Conservation (phyloP, 1,140 invertebrate species). For the Oreohelix idahoensis region DNA sequence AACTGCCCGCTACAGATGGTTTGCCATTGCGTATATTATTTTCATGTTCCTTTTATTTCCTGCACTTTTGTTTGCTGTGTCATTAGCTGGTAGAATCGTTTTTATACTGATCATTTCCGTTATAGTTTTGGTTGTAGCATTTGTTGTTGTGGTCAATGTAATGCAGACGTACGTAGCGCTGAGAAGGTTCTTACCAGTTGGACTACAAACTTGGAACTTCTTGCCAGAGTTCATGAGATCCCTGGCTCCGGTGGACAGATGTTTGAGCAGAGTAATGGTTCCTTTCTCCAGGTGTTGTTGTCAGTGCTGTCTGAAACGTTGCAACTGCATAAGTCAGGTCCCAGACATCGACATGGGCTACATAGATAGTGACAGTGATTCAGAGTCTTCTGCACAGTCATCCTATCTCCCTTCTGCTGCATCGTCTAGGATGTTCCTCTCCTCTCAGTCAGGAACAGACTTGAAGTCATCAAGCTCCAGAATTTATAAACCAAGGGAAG, state of each 20-base stretch:
- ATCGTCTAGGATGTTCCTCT: slow-evolving; percentile 1
- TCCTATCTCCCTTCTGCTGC: slow-evolving; percentile 22
- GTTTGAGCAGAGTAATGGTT: slow-evolving; percentile 3
- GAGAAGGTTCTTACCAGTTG: slow-evolving; percentile 69
- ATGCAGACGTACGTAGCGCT: slow-evolving; percentile 67
- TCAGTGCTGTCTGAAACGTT: slow-evolving; percentile 23
- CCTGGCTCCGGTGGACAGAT: slow-evolving; percentile 68
- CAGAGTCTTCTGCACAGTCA: slow-evolving; percentile 3
- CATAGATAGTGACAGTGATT: slow-evolving; percentile 35
- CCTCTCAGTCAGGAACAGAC: background rate
- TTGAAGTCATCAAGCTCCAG: background rate
- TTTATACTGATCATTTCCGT: slow-evolving; percentile 59
- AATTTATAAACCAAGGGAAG: slow-evolving; percentile 23
- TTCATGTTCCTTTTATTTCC: slow-evolving; percentile 76
- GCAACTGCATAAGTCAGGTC: slow-evolving; percentile 25
- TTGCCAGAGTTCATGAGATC: slow-evolving; percentile 75
- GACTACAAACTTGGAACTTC: slow-evolving; percentile 75
- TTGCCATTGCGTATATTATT: slow-evolving; percentile 76
- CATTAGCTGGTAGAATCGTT: slow-evolving; percentile 58
- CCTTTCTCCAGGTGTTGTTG: slow-evolving; percentile 28
- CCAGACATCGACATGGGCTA: slow-evolving; percentile 10
- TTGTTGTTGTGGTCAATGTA: slow-evolving; percentile 70
- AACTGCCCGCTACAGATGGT: slow-evolving; percentile 77
- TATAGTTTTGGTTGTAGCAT: slow-evolving; percentile 56
- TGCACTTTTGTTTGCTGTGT: slow-evolving; percentile 73